A percentile compares a stretch with the other conserved stretches of the same genome.
Conservation (phyloP, 2,888 invertebrate genomes). For the Aphrophora alni region DNA sequence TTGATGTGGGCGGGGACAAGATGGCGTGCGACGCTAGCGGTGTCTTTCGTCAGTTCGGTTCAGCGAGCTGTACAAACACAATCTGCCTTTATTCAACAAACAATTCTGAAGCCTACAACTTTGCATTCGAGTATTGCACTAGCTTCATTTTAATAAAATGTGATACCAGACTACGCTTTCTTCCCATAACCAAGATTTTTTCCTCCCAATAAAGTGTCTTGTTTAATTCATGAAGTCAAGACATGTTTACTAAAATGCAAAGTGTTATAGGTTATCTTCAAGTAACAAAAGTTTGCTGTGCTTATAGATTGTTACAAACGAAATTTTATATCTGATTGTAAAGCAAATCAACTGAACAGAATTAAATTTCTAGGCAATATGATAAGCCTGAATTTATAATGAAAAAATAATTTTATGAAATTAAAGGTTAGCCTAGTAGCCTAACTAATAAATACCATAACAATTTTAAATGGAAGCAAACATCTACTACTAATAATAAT, state of each 20-base stretch:
- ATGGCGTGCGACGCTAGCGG: conserved; percentile 60
- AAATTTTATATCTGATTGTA: neutral
- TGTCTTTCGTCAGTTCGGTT: conserved; percentile 55
- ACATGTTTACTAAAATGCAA: neutral
- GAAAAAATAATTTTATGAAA: too few species aligned
- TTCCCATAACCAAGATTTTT: neutral
- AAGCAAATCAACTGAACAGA: too few species aligned
- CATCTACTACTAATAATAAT: too few species aligned
- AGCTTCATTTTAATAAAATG: conserved; percentile 39
- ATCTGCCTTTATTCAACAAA: conserved; percentile 31
- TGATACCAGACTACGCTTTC: conserved; percentile 8
- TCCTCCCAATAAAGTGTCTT: conserved; percentile 25
- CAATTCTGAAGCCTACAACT: conserved; percentile 26
- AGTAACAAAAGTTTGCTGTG: neutral
- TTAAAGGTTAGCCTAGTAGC: too few species aligned
- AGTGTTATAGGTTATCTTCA: neutral
- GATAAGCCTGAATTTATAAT: too few species aligned
- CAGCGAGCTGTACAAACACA: conserved; percentile 55
- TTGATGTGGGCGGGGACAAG: conserved; percentile 57
- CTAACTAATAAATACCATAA: too few species aligned
- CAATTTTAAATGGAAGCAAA: too few species aligned
- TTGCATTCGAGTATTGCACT: conserved; percentile 25
- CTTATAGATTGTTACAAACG: neutral
- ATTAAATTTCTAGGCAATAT: too few species aligned
- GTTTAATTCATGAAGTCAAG: conserved; percentile 35